phyloP scores from a whole-genome alignment of 2,888 invertebrate species.

The Eristalis pertinax region DNA sequence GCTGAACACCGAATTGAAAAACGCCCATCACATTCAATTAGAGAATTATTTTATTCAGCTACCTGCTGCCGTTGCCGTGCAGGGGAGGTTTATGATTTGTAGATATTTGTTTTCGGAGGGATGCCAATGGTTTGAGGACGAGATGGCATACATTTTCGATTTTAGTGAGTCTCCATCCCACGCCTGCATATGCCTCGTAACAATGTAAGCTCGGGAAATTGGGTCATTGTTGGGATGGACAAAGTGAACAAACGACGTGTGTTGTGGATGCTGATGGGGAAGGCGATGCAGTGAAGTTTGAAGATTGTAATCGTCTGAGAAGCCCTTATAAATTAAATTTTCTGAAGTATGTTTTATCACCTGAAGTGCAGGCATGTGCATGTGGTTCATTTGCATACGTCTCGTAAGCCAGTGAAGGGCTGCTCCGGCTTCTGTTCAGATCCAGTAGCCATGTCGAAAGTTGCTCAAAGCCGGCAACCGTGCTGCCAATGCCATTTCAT shows the following conservation, averaged over 20 bases:
- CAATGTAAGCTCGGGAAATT: background rate
- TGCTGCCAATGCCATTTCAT: background rate
- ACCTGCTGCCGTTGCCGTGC: background rate
- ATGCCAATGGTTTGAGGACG: too few relatives aligned
- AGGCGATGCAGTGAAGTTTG: background rate
- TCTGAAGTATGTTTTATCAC: background rate
- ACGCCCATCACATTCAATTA: background rate
- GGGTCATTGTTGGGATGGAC: background rate
- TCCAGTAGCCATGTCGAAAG: background rate
- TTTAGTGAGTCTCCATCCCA: background rate
- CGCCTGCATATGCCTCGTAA: background rate
- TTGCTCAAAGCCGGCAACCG: background rate
- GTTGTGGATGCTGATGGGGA: background rate
- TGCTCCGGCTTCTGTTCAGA: background rate
- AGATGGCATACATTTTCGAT: background rate
- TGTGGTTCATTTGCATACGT: background rate
- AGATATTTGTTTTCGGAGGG: too few relatives aligned
- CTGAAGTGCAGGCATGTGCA: background rate
- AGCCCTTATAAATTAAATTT: background rate
- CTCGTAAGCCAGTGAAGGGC: background rate
- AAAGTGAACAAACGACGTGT: background rate
- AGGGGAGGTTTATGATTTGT: background rate
- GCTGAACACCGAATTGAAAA: background rate
- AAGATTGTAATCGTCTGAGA: background rate
- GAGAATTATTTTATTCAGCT: background rate